Conservation (phyloP, 2,797 vertebrate species). For the Acropternis orthonyx region DNA sequence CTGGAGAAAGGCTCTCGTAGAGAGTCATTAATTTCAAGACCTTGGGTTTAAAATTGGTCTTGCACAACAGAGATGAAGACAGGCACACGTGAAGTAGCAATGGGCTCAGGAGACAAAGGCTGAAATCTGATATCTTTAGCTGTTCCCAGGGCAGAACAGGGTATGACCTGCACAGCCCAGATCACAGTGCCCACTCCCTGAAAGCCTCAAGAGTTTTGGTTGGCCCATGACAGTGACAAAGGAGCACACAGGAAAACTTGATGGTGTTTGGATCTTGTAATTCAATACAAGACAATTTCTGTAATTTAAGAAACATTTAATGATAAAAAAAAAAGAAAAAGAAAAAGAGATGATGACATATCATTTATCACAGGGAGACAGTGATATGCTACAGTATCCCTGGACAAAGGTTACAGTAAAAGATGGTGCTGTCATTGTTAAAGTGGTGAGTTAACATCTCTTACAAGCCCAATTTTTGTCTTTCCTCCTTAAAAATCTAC, state of each 20-base stretch:
- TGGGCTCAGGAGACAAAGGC: background rate
- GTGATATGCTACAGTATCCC: background rate
- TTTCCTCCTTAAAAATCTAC: conserved; percentile 15
- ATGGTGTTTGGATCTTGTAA: background rate
- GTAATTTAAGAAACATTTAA: conserved; percentile 14
- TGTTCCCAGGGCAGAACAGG: background rate
- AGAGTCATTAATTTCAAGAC: background rate
- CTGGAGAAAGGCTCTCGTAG: background rate
- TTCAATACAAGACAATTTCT: conserved; percentile 17
- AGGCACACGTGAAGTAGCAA: background rate
- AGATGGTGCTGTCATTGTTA: background rate
- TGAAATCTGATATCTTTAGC: background rate
- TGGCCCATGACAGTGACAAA: conserved; percentile 24
- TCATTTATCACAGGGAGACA: conserved; percentile 35
- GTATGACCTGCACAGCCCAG: background rate
- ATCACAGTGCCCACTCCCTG: background rate
- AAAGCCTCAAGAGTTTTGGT: background rate
- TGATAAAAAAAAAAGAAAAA: background rate
- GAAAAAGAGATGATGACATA: background rate
- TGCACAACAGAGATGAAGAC: background rate
- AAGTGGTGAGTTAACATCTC: background rate
- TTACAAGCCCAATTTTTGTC: background rate
- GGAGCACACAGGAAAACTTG: background rate
- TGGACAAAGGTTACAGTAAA: conserved; percentile 14
- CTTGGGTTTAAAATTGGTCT: background rate